These are phyloP conservation scores for Epinephelus lanceolatus DNA, from an alignment of 2,113 vertebrate species.

Conservation along the genomic window DNA sequence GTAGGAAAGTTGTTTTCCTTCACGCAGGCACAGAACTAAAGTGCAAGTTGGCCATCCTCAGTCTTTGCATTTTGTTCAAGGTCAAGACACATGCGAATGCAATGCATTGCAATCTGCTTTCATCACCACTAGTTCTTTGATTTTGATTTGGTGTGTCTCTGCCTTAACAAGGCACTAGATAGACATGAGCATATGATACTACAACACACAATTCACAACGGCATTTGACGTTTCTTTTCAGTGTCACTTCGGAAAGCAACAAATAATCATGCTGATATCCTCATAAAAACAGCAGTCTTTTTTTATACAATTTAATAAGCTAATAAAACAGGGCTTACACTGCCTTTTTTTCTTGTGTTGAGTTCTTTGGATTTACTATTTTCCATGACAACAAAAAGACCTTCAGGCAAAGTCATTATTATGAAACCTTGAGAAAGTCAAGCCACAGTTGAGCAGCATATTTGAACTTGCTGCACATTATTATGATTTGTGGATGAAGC, in stretches of 20 bases:
- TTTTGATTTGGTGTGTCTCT: too few relatives aligned
- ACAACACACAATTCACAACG: background rate
- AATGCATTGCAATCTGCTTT: too few relatives aligned
- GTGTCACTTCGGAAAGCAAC: background rate
- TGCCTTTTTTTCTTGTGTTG: background rate
- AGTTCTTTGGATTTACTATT: conserved; percentile 14
- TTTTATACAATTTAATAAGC: background rate
- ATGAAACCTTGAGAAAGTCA: conserved; percentile 38
- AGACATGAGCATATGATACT: background rate
- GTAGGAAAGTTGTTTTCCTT: too few relatives aligned
- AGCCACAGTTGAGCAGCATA: background rate
- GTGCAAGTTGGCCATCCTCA: too few relatives aligned
- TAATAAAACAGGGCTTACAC: background rate
- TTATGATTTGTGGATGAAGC: conserved; percentile 23
- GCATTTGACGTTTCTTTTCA: conserved; percentile 15
- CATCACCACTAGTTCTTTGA: too few relatives aligned
- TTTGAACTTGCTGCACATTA: conserved; percentile 26
- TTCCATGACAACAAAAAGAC: conserved; percentile 13
- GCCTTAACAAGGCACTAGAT: background rate
- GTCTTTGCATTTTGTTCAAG: too few relatives aligned
- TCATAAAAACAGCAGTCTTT: background rate
- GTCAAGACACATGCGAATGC: too few relatives aligned
- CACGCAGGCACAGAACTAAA: too few relatives aligned
- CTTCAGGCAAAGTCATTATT: conserved; percentile 25
- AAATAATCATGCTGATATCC: conserved; percentile 11